These are phyloP conservation scores for Philopotamus ludificatus DNA, from an alignment of 1,140 invertebrate species.

Conservation along the genomic window DNA sequence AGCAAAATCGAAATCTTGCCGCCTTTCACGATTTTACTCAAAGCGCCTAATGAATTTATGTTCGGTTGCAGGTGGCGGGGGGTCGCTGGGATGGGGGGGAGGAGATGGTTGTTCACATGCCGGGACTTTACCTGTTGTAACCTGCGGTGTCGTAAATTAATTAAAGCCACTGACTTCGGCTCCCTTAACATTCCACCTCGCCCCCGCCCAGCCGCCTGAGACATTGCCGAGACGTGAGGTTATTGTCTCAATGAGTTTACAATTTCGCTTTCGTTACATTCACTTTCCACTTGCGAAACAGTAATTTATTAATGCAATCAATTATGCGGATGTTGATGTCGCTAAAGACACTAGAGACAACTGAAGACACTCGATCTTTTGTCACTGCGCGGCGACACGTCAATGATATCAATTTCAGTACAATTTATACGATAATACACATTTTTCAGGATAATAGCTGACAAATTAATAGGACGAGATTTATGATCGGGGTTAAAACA, in stretches of 20 bases:
- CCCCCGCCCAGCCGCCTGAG: neutral
- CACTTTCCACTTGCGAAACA: too few relatives aligned
- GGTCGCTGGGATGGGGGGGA: neutral
- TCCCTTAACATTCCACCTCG: neutral
- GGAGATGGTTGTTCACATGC: too few relatives aligned
- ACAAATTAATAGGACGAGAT: too few relatives aligned
- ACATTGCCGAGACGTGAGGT: neutral
- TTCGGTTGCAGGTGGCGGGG: neutral
- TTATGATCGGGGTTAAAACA: too few relatives aligned
- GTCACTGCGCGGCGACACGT: too few relatives aligned
- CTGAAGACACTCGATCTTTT: too few relatives aligned
- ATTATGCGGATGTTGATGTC: too few relatives aligned
- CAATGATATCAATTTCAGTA: too few relatives aligned
- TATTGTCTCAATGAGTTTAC: neutral
- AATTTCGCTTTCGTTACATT: neutral
- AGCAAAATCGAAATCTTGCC: neutral
- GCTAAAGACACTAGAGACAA: too few relatives aligned
- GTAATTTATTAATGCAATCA: too few relatives aligned
- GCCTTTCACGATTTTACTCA: neutral
- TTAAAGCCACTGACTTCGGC: constrained; percentile 10
- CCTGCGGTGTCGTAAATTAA: constrained; percentile 24
- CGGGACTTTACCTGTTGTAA: constrained; percentile 16
- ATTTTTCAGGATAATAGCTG: too few relatives aligned
- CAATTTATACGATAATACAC: too few relatives aligned
- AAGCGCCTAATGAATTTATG: neutral